phyloP scores from a whole-genome alignment of 2,888 invertebrate species.

The Rhingia rostrata region DNA sequence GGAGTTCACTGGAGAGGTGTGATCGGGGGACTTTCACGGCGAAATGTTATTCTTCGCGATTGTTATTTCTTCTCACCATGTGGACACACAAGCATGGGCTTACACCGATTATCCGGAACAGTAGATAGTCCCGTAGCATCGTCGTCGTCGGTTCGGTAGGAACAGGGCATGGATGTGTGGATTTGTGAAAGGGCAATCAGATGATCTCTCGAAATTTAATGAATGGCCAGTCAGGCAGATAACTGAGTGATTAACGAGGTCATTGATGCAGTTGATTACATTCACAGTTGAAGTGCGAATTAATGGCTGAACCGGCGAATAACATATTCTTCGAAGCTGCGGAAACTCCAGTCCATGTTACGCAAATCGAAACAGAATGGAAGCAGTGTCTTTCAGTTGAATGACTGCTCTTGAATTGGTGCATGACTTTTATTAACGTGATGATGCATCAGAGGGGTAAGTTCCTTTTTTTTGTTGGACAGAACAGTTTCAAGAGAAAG shows the following conservation, averaged over 20 bases:
- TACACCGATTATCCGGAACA: conserved; percentile 3
- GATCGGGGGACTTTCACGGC: conserved; percentile 42
- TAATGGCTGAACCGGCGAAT: conserved; percentile 39
- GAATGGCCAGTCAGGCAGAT: conserved; percentile 59
- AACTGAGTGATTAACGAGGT: conserved; percentile 70
- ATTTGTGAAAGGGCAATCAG: conserved; percentile 72
- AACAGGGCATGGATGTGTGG: conserved; percentile 45
- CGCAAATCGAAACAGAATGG: conserved; percentile 22
- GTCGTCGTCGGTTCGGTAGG: neutral
- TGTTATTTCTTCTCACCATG: conserved; percentile 25
- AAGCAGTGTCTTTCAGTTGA: conserved; percentile 11
- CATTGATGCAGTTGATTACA: conserved; percentile 66
- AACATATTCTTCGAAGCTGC: neutral
- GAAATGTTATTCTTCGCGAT: conserved; percentile 36
- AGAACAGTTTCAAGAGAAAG: neutral
- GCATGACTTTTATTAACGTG: conserved; percentile 8
- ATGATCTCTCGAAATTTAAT: conserved; percentile 64
- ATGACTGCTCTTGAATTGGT: conserved; percentile 1
- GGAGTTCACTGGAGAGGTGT: neutral
- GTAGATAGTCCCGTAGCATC: too few species aligned
- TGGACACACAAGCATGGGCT: neutral
- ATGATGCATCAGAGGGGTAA: neutral
- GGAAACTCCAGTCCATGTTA: conserved; percentile 27
- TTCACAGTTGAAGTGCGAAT: conserved; percentile 43
- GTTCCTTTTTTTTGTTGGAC: neutral